Evolutionary conservation across 1,140 invertebrate species (phyloP), one percentile per base, ranked within the genome.

Genomic region (Aradophagus sp.): DNA sequence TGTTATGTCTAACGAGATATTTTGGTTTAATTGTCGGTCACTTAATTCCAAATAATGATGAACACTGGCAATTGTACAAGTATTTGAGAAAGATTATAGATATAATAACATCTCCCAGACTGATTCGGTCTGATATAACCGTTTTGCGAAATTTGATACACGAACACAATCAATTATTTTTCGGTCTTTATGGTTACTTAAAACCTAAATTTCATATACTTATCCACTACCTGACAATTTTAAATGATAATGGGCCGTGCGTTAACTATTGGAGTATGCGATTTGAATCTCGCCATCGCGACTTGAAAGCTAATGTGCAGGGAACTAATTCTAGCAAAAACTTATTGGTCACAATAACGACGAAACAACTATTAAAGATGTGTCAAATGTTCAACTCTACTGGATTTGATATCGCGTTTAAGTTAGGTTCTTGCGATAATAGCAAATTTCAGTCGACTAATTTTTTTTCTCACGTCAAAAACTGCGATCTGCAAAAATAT

Each of bases 161-260:
- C 20, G 20, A 23, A 5, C 20, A 23, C 8, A 52, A 52, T 38
- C 1, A 26, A 10, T 11, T 52, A 5, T 52, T 36, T 29, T 1
- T 38, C 8, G 12, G 14, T 1, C 10, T 52, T 15, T 52, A 19
- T 6, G 23, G 35, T 8, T 2, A 7, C 15, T 52, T 41, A n/a
- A 41, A 41, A 14, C 38, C 20, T 2, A 41, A 26, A 27, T 41
- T 41, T 27, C 19, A 41, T 52, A 11, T 26, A 5, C 8, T 52
- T 16, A 7, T 29, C 5, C 47, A 52, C 16, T 52, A 52, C 38
- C 32, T 20, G 10, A 52, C 11, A 27, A 8, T 52, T 36, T 26
- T 52, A 12, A 10, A n/a, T 38, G 11, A 36, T 10, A 52, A 36
- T 36, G 47, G 34, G 17, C 47, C 47, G 16, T 52, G 32, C n/a